Evolutionary conservation across 35 echinoderm and acorn worm genomes (phyloP).

Genomic region (Strongylocentrotus purpuratus): DNA sequence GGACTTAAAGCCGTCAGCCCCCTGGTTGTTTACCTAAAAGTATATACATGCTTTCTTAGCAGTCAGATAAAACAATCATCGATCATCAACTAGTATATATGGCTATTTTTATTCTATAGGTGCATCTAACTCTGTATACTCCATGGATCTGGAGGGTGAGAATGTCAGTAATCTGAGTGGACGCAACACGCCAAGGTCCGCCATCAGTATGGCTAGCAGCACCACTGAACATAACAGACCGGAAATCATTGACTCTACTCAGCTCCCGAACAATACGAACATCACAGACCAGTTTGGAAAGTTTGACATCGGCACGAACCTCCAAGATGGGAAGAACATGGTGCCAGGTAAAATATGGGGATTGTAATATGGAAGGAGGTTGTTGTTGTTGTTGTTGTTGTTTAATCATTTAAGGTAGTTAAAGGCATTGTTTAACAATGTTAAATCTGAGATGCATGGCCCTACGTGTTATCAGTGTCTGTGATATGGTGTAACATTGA

Average conservation of each 20-base stretch:
- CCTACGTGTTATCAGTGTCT: too few relatives aligned
- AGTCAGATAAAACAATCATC: too few relatives aligned
- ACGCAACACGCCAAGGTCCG: constrained; percentile 82
- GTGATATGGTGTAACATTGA: too few relatives aligned
- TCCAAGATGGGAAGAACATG: constrained; percentile 75
- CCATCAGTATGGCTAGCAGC: constrained; percentile 91
- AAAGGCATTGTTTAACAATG: too few relatives aligned
- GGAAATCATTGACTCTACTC: constrained; percentile 88
- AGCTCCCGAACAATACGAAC: constrained; percentile 87
- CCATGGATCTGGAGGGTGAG: constrained; percentile 85
- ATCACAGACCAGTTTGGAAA: constrained; percentile 98
- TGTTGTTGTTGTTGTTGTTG: background rate
- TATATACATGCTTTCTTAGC: too few relatives aligned
- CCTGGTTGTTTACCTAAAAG: too few relatives aligned
- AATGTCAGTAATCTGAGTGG: constrained; percentile 89
- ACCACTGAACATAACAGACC: constrained; percentile 74
- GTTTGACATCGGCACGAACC: constrained; percentile 85
- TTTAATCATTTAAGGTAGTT: too few relatives aligned
- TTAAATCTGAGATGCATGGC: too few relatives aligned
- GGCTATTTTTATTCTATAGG: background rate
- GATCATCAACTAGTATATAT: too few relatives aligned
- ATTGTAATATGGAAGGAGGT: background rate
- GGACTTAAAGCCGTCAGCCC: too few relatives aligned
- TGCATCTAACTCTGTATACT: constrained; percentile 82
- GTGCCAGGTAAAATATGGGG: constrained; percentile 58